Conservation (phyloP, 2,888 invertebrate species). For the Calephelis perditalis region DNA sequence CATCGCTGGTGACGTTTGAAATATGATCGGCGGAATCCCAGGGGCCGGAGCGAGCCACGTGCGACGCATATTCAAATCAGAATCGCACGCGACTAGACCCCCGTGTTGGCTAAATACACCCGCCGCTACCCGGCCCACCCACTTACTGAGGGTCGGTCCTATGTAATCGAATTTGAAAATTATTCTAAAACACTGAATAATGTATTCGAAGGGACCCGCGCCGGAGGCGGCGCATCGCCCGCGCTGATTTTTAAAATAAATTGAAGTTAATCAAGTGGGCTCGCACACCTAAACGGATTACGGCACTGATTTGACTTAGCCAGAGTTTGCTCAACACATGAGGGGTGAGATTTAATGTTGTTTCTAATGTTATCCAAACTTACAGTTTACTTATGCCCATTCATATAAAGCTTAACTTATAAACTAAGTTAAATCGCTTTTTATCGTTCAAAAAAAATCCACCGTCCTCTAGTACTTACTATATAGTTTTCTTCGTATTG, state of each 20-base stretch:
- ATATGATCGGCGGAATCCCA: conserved; percentile 75
- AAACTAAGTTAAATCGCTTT: too few species aligned
- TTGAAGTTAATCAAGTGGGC: conserved; percentile 78
- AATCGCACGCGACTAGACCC: conserved; percentile 73
- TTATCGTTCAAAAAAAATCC: too few species aligned
- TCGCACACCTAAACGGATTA: conserved; percentile 78
- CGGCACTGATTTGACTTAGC: conserved; percentile 73
- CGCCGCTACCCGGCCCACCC: conserved; percentile 50
- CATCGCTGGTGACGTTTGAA: conserved; percentile 78
- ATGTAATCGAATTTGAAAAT: conserved; percentile 79
- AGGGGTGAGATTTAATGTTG: conserved; percentile 64
- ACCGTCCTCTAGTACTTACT: too few species aligned
- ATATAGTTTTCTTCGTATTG: too few species aligned
- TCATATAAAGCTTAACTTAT: too few species aligned
- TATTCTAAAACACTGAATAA: conserved; percentile 79
- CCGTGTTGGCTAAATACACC: conserved; percentile 79
- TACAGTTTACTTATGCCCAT: too few species aligned
- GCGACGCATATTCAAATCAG: conserved; percentile 77
- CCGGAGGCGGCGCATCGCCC: conserved; percentile 62
- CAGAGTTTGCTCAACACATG: conserved; percentile 62
- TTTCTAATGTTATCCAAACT: conserved; percentile 53
- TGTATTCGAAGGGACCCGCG: conserved; percentile 72
- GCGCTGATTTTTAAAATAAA: conserved; percentile 77
- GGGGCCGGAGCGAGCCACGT: conserved; percentile 64
- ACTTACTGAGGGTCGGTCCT: conserved; percentile 75